Evolutionary conservation across 2,888 invertebrate species (phyloP), one percentile per base, ranked within the genome.

Genomic region (Drosophila borborema): DNA sequence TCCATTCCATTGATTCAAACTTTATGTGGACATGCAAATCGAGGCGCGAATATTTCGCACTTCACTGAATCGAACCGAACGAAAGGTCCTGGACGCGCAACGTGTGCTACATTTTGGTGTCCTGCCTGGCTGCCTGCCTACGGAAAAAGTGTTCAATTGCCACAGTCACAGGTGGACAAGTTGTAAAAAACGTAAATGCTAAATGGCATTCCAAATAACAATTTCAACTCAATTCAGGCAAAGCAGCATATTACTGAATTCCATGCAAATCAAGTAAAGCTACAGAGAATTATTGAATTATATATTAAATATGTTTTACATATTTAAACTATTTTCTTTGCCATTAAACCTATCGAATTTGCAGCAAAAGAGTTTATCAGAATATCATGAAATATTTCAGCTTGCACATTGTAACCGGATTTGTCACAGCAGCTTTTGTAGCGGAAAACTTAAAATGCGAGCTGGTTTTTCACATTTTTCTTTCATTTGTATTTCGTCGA

Each of bases 11-110:
- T 28, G 4, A 23, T 59, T 23, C 31, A 63, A 34, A 34, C 75
- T 80, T 82, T 77, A 70, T 74, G 72, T 68, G 68, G 63, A 67
- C 67, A 84, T 84, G 87, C 89, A 84, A 89, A 85, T 87, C 84
- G 80, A 77, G 64, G 82, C 71, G 90, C 80, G 88, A 85, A 85
- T 88, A 89, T 87, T 85, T 85, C 88, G 77, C 85, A 85, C 85
- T 89, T 87, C 90, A 85, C 53, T 75, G 80, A 69, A 72, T 79
- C 54, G 78, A 66, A 63, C 49, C 78, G 55, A 69, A 61, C 46
- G 45, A 63, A 48, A 58, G 61, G 45, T 43, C 69, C 55, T 69
- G 48, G 43, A 23, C 55, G 36, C 65, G 48, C 56, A 66, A 66
- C 58, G 67, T 73, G 62, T 59, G 53, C 73, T 40, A 34, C 36